A percentile compares a stretch with the other conserved stretches of the same genome.
phyloP scores from a whole-genome alignment of 1,140 invertebrate genomes.

The Planococcus citri region DNA sequence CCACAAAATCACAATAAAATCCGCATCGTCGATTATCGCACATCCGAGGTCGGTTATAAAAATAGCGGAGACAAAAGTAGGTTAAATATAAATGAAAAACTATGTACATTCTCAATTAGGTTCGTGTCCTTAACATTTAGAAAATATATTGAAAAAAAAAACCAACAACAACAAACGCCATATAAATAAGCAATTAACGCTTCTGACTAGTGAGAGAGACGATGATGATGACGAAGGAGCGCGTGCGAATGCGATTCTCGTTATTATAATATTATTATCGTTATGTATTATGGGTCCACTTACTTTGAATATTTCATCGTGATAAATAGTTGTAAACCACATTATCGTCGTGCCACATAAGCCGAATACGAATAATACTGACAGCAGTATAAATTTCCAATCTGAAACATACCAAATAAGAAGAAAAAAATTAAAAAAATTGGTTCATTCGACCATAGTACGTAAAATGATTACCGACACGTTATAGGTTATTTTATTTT shows the following conservation, averaged over 20 bases:
- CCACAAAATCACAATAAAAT: background rate
- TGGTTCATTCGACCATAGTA: background rate
- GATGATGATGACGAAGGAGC: too few relatives aligned
- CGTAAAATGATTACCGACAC: too few relatives aligned
- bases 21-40: background rate
- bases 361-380: slow-evolving; percentile 9
- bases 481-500: too few relatives aligned
- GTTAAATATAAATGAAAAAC: background rate
- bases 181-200: background rate
- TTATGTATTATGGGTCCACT: background rate
- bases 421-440: background rate
- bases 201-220: too few relatives aligned
- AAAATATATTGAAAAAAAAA: background rate
- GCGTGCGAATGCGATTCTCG: too few relatives aligned
- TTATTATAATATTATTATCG: too few relatives aligned
- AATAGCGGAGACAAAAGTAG: background rate
- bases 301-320: slow-evolving; percentile 17
- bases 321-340: slow-evolving; percentile 12
- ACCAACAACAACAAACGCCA: too few relatives aligned
- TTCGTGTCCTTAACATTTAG: background rate
- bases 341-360: slow-evolving; percentile 10
- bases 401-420: background rate
- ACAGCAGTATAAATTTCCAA: slow-evolving; percentile 14
- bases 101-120: background rate
- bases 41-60: background rate